These are phyloP conservation scores for Phaenicophaeus curvirostris DNA, from an alignment of 2,797 vertebrate genomes.

Conservation along the genomic window DNA sequence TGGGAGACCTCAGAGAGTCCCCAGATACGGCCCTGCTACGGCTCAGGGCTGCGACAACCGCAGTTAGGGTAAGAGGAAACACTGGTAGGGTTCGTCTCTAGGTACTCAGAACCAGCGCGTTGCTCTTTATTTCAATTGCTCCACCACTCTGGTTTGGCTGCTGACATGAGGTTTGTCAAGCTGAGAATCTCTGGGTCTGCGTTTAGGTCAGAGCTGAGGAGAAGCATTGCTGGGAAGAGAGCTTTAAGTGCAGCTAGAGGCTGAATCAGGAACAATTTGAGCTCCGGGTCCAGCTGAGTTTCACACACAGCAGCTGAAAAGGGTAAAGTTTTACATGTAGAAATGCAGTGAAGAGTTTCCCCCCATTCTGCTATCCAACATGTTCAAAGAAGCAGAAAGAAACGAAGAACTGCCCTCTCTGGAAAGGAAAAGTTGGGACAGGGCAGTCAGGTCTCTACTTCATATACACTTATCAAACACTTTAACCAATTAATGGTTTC, in stretches of 20 bases:
- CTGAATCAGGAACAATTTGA: background rate
- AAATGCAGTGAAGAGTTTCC: background rate
- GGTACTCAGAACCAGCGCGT: background rate
- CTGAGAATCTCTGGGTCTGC: background rate
- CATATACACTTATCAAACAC: fast-evolving
- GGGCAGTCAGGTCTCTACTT: background rate
- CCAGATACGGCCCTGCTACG: background rate
- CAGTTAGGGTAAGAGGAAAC: background rate
- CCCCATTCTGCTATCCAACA: background rate
- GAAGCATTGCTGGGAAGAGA: background rate
- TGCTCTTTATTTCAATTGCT: slow-evolving; percentile 4
- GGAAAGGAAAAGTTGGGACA: background rate
- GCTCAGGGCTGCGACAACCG: background rate
- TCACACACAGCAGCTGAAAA: background rate
- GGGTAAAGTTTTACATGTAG: background rate
- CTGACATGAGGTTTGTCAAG: background rate
- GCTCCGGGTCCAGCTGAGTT: background rate
- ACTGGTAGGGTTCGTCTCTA: background rate
- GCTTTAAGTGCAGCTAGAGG: background rate
- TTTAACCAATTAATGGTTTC: background rate
- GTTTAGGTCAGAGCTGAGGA: background rate
- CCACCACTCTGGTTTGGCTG: background rate
- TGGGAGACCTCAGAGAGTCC: background rate
- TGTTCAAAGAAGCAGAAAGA: background rate
- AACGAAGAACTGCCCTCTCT: background rate